Base-by-base conservation (phyloP, 2,888 invertebrate genomes). In the Cerceris rybyensis region DNA sequence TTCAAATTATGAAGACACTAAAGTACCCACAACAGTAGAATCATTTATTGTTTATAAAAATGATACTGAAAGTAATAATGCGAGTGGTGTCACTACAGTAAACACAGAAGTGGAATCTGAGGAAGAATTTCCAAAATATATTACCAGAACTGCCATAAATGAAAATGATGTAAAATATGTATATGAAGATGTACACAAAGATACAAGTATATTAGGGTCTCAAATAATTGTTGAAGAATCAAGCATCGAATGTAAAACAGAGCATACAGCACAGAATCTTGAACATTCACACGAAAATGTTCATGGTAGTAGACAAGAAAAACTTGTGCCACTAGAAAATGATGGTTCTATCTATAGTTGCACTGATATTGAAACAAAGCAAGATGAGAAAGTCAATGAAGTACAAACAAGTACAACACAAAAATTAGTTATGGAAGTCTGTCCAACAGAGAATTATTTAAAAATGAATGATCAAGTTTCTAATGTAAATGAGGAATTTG, bases 111-210 rank as follows among this genome's bases (percentile, higher is more conserved):
- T 61, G 4, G 64, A 61, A 17, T 49, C 14, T 39, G 63, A 75
- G 42, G 55, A 46, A 41, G 54, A 63, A 39, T n/a, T 74, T 14
- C 43, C 71, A 11, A 78, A 80, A 59, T 54, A 75, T 39, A 70
- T 67, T 8, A 70, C 17, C 28, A 17, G 61, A 39, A 80, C 82
- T 28, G 41, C 67, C 9, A 81, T 78, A 63, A 80, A 70, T 63
- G 71, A 74, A 7, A 84, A 87, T 49, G 82, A 84, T 28, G 70
- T 84, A 14, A 87, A 87, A 17, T 88, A 87, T 75, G 87, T 88
- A 13, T 90, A 90, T 70, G 89, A 90, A 75, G 90, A 90, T 78
- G 86, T 90, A 13, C 84, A 86, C 55, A 85, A 89, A 13, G 77
- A 81, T 28, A n/a, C 75, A 17, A 80, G 72, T 61, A 17, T 9